These are phyloP conservation scores for Bicyclus anynana DNA, from an alignment of 1,140 invertebrate species.

Conservation along the genomic window DNA sequence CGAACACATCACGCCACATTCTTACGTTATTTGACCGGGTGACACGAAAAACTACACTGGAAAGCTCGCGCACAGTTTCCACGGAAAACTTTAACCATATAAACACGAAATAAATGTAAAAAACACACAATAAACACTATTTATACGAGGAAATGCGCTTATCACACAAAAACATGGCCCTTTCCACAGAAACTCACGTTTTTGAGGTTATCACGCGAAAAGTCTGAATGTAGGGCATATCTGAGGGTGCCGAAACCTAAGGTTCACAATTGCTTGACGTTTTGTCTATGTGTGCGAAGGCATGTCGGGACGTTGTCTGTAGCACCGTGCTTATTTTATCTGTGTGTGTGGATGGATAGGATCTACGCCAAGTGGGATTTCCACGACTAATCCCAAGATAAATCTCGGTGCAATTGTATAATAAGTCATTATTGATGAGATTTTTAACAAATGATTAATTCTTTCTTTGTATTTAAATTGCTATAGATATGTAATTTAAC, in stretches of 20 bases:
- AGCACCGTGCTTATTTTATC: conserved; percentile 1
- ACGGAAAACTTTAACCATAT: conserved; percentile 1
- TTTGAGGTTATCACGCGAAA: conserved; percentile 69
- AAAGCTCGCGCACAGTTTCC: not conserved
- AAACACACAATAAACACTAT: not conserved
- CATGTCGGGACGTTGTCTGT: conserved; percentile 7
- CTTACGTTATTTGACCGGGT: conserved; percentile 7
- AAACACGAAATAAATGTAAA: not conserved
- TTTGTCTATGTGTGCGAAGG: conserved; percentile 39
- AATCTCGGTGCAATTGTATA: not conserved
- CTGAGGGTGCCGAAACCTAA: conserved; percentile 44
- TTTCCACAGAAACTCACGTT: conserved; percentile 44
- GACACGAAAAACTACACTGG: conserved; percentile 4
- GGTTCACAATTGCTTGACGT: conserved; percentile 47
- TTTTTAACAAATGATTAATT: too few species aligned
- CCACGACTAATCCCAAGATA: not conserved
- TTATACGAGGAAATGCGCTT: not conserved
- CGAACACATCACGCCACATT: conserved; percentile 32
- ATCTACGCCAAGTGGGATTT: not conserved
- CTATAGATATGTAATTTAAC: too few species aligned
- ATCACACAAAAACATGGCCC: conserved; percentile 13
- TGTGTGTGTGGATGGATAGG: conserved; percentile 23
- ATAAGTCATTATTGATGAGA: too few species aligned
- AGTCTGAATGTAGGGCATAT: conserved; percentile 65
- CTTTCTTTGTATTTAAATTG: too few species aligned